Percentiles rank a stretch among this genome's conserved stretches.
Conservation (phyloP, 2,113 vertebrate species). For the Tetrax tetrax region DNA sequence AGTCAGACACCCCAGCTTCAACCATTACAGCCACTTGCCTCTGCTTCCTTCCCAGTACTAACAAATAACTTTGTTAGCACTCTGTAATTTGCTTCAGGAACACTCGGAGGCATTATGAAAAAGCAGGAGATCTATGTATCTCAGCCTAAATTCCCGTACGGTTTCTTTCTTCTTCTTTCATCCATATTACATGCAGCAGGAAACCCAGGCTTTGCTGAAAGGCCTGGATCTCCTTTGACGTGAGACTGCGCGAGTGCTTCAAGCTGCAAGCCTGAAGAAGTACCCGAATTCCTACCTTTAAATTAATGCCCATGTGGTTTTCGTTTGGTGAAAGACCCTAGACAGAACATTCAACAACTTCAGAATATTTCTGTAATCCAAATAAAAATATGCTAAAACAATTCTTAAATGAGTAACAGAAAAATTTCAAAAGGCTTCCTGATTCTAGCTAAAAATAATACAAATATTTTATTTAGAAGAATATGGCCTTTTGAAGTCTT, state of each 20-base stretch:
- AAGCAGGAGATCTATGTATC: not conserved
- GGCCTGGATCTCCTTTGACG: not conserved
- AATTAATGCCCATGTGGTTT: not conserved
- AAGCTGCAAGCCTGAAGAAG: not conserved
- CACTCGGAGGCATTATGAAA: not conserved
- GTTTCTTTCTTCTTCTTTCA: not conserved
- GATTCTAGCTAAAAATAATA: slow-evolving; percentile 42
- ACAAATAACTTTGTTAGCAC: not conserved
- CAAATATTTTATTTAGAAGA: slow-evolving; percentile 46
- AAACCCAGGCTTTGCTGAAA: not conserved
- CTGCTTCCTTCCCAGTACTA: not conserved
- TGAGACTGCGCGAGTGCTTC: not conserved
- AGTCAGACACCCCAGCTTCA: not conserved
- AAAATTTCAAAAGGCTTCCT: slow-evolving; percentile 1
- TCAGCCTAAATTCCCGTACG: not conserved
- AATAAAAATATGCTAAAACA: not conserved
- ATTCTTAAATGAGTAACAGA: not conserved
- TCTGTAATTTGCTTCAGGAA: not conserved
- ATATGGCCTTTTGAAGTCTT: slow-evolving; percentile 27
- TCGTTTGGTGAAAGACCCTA: not conserved
- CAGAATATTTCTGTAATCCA: not conserved
- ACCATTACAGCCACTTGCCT: not conserved
- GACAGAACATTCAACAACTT: not conserved
- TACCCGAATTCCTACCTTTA: not conserved
- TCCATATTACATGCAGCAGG: not conserved